Evolutionary conservation across 2,888 invertebrate species (phyloP).

Genomic region (Boloria selene): DNA sequence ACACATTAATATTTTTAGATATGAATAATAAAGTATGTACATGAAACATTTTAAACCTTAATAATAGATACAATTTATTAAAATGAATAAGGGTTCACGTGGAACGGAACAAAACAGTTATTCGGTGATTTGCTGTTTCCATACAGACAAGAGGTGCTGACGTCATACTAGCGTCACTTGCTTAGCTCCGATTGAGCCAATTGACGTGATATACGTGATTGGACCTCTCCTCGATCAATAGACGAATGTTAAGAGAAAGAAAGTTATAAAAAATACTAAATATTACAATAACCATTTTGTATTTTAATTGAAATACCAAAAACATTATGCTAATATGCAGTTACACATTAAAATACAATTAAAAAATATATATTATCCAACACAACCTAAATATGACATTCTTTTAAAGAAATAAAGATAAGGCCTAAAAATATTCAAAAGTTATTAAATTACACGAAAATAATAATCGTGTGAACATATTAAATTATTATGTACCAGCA

Average conservation of each 20-base stretch:
- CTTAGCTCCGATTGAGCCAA: slow-evolving; percentile 68
- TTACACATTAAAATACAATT: too few relatives aligned
- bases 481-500: too few relatives aligned
- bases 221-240: slow-evolving; percentile 49
- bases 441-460: too few relatives aligned
- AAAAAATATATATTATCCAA: too few relatives aligned
- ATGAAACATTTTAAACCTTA: too few relatives aligned
- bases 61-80: not conserved
- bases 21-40: too few relatives aligned
- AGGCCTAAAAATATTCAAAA: too few relatives aligned
- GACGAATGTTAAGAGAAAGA: slow-evolving; percentile 48
- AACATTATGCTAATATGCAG: not conserved
- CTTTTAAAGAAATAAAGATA: too few relatives aligned
- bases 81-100: slow-evolving; percentile 26
- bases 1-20: too few relatives aligned
- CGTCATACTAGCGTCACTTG: slow-evolving; percentile 72
- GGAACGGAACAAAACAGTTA: slow-evolving; percentile 64
- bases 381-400: too few relatives aligned
- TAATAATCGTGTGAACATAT: too few relatives aligned
- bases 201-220: slow-evolving; percentile 69
- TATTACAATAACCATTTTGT: slow-evolving; percentile 2
- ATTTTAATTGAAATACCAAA: not conserved
- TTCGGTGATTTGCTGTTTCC: slow-evolving; percentile 53
- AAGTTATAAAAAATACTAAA: slow-evolving; percentile 27
- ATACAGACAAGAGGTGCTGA: slow-evolving; percentile 67